A percentile compares a stretch with the other conserved stretches of the same genome.
These are phyloP conservation scores for Pollenia labialis DNA, from an alignment of 2,888 invertebrate species.

Conservation along the genomic window DNA sequence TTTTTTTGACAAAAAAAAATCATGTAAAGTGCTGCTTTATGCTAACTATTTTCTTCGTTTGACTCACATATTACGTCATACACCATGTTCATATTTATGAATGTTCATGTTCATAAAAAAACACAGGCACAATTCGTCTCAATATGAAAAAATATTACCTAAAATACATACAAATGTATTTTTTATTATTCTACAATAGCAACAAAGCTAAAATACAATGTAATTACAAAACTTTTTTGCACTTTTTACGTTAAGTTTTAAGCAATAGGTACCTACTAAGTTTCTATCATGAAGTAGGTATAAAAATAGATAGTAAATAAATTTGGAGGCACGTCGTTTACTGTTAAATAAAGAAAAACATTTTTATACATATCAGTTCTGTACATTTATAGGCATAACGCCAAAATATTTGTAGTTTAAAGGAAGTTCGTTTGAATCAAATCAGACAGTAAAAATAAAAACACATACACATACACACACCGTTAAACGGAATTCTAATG, in stretches of 20 bases:
- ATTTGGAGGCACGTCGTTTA: slow-evolving; percentile 60
- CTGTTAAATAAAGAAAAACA: slow-evolving; percentile 8
- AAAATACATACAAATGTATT: too few species aligned
- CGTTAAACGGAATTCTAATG: slow-evolving; percentile 35
- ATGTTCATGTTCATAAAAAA: background rate
- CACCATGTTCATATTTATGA: background rate
- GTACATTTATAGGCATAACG: slow-evolving; percentile 50
- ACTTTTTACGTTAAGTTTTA: background rate
- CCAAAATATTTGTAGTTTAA: slow-evolving; percentile 44
- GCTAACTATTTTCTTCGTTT: background rate
- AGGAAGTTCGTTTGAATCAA: slow-evolving; percentile 37
- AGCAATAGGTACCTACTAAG: too few species aligned
- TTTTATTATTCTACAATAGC: background rate
- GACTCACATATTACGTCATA: slow-evolving; percentile 51
- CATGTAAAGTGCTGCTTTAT: background rate
- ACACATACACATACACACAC: slow-evolving; percentile 5
- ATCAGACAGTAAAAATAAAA: background rate
- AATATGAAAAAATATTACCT: background rate
- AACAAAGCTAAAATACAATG: background rate
- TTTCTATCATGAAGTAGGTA: too few species aligned
- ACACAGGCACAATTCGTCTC: slow-evolving; percentile 3
- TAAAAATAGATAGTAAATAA: slow-evolving; percentile 13
- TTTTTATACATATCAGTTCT: background rate
- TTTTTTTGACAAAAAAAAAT: background rate
- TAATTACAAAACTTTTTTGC: background rate